Evolutionary conservation across 2,888 invertebrate genomes (phyloP), one percentile per base, ranked within the genome.

Genomic region (Osmoderma eremita): DNA sequence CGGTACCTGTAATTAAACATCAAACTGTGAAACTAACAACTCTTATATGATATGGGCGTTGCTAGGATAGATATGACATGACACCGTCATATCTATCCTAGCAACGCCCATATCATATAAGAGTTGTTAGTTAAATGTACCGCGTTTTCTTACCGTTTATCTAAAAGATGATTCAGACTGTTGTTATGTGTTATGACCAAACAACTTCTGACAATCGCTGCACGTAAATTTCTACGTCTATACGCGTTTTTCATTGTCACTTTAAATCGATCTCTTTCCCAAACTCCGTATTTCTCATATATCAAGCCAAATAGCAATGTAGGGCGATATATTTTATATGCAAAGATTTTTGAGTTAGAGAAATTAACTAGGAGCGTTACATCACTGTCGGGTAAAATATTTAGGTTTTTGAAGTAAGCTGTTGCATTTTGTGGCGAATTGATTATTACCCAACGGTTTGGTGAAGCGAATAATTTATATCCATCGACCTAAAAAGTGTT

Each of bases 181-280:
- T 87, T 85, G 69, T 86, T 86, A 72, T 88, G 83, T 2, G 88
- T 88, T 0, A 89, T 78, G 5, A 89, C 89, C 67, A 87, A 84
- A 69, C 86, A 86, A 24, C 87, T 83, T 49, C 83, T 84, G 18
- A 89, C 81, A 72, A 80, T 78, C 39, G 79, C 81, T 49, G 83
- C 80, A 36, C 80, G 73, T 30, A 88, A 79, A 79, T 88, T 78
- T 17, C 79, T 76, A 72, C 88, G 80, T 65, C 86, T 78, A 67
- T 81, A 74, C 4, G 84, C 71, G 71, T 42, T 72, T 67, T 12
- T 30, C 38, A 42, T 30, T 2, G 49, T 56, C 49, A 61, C n/a
- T 64, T 53, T 30, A 53, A 68, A 70, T 17, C 71, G 65, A 12
- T 67, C 63, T 45, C 45, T 38, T 6, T 63, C 70, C 79, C 80